phyloP scores from a whole-genome alignment of 2,888 invertebrate species.

The Microctonus aethiopoides region DNA sequence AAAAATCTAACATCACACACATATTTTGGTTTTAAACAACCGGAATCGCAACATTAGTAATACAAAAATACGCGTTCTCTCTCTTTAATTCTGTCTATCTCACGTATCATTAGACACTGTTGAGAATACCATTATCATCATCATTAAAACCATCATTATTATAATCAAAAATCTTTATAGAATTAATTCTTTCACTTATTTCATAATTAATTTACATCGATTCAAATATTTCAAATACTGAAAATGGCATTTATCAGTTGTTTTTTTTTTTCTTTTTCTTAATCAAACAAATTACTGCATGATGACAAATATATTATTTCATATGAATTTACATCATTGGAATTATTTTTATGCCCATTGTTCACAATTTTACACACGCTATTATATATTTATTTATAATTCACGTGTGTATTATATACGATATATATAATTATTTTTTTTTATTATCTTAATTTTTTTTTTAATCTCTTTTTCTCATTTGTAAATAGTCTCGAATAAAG shows the following conservation, averaged over 20 bases:
- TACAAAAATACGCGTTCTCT: conserved; percentile 32
- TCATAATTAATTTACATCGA: conserved; percentile 5
- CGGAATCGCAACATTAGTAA: conserved; percentile 32
- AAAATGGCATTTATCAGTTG: conserved; percentile 19
- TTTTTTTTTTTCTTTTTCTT: conserved; percentile 12
- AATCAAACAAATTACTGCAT: not conserved
- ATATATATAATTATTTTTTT: conserved; percentile 1
- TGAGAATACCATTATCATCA: conserved; percentile 14
- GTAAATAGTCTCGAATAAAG: not conserved
- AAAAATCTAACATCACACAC: not conserved
- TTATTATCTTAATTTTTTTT: not conserved
- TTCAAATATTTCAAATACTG: conserved; percentile 28
- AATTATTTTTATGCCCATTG: not conserved
- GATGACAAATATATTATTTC: not conserved
- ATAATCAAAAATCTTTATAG: conserved; percentile 36
- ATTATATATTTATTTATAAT: conserved; percentile 3
- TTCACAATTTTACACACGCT: not conserved
- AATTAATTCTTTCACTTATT: conserved; percentile 10
- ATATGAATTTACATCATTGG: conserved; percentile 5
- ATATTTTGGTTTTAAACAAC: conserved; percentile 19
- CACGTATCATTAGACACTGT: conserved; percentile 9
- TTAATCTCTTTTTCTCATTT: not conserved
- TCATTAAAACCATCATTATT: not conserved
- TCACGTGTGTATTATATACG: not conserved
- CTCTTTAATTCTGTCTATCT: not conserved